Conservation (phyloP, 2,113 vertebrate species). For the Ramphastos sulfuratus region DNA sequence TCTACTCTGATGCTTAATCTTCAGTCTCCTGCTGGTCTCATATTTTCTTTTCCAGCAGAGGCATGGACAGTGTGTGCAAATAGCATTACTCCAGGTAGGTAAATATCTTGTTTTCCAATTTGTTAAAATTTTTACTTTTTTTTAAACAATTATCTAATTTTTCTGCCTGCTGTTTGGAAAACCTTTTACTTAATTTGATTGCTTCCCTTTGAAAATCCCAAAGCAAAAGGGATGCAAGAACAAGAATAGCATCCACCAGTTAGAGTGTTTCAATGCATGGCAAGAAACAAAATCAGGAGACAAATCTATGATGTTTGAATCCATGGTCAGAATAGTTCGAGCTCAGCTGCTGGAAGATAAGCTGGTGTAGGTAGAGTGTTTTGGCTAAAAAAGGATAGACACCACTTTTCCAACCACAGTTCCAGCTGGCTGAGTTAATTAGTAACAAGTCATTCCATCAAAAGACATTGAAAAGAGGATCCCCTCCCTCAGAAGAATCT, state of each 20-base stretch:
- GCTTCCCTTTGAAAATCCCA: not conserved
- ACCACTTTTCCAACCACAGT: not conserved
- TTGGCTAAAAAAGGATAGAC: not conserved
- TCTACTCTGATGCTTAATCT: not conserved
- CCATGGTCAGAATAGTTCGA: not conserved
- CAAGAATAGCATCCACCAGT: not conserved
- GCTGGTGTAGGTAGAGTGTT: not conserved
- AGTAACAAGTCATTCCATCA: not conserved
- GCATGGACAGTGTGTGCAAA: not conserved
- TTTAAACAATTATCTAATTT: not conserved
- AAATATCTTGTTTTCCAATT: not conserved
- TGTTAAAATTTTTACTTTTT: no score
- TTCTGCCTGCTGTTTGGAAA: not conserved
- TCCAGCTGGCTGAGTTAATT: not conserved
- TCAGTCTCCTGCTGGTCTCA: not conserved
- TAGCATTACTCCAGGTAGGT: not conserved
- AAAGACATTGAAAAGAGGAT: not conserved
- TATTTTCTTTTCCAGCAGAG: not conserved
- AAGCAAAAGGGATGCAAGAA: not conserved
- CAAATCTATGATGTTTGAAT: not conserved
- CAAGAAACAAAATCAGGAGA: not conserved
- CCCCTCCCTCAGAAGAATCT: not conserved
- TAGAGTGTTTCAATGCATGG: not conserved
- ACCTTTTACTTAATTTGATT: not conserved
- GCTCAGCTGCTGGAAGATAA: not conserved